Conservation (phyloP, 1,140 invertebrate species). For the Drosophila tropicalis region DNA sequence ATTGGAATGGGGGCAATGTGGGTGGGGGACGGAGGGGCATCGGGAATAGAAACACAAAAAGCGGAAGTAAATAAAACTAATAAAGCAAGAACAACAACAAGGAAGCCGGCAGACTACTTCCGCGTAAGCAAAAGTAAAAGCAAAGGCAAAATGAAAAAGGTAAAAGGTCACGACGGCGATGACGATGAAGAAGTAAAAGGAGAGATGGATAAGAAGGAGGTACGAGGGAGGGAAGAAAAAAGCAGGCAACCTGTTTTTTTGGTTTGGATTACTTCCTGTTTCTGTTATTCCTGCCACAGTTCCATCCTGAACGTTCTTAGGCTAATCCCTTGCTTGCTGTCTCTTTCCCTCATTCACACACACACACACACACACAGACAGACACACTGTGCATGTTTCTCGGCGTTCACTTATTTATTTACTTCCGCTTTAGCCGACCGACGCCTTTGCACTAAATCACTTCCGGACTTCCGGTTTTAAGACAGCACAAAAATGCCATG, state of each 20-base stretch:
- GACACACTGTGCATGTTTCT: slow-evolving; percentile 18
- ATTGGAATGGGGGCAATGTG: slow-evolving; percentile 2
- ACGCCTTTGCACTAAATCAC: slow-evolving; percentile 72
- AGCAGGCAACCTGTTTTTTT: slow-evolving; percentile 60
- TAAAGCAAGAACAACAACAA: slow-evolving; percentile 48
- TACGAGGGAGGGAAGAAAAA: slow-evolving; percentile 11
- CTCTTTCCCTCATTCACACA: not conserved
- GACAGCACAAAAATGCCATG: slow-evolving; percentile 23
- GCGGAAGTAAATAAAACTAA: slow-evolving; percentile 80
- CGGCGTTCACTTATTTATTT: slow-evolving; percentile 61
- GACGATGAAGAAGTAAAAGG: not conserved
- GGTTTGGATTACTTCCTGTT: slow-evolving; percentile 63
- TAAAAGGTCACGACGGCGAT: slow-evolving; percentile 51
- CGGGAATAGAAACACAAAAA: slow-evolving; percentile 15
- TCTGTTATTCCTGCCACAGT: slow-evolving; percentile 5
- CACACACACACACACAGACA: not conserved
- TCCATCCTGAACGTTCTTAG: not conserved
- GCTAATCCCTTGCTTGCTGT: not conserved
- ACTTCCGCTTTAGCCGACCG: slow-evolving; percentile 62
- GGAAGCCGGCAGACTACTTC: slow-evolving; percentile 58
- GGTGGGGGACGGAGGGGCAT: not conserved
- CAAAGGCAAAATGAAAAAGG: slow-evolving; percentile 47
- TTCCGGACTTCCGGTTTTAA: slow-evolving; percentile 77
- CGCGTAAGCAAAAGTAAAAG: slow-evolving; percentile 33
- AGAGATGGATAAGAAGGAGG: not conserved